These are phyloP conservation scores for Sternarchorhynchus goeldii DNA, from an alignment of 2,797 vertebrate genomes.

Conservation along the genomic window DNA sequence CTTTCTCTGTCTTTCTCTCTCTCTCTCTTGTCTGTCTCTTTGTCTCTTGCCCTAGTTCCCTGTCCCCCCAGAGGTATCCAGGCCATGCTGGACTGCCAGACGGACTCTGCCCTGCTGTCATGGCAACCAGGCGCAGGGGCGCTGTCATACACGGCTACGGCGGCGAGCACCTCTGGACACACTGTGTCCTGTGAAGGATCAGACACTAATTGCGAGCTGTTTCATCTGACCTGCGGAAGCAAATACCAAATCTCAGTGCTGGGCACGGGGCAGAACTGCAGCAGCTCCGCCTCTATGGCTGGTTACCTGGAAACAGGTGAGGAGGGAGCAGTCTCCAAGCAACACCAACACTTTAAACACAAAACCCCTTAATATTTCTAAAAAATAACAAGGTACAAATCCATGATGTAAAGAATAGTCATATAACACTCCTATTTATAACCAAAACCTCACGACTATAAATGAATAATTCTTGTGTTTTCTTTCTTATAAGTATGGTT, in stretches of 20 bases:
- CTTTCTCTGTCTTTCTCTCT: neutral
- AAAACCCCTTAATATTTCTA: too few relatives aligned
- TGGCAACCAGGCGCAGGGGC: constrained; percentile 73
- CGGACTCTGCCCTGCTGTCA: constrained; percentile 49
- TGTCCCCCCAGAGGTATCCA: constrained; percentile 64
- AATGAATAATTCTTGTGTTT: too few relatives aligned
- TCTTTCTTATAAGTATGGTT: too few relatives aligned
- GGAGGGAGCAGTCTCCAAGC: constrained; percentile 26
- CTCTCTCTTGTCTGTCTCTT: neutral
- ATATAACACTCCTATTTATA: too few relatives aligned
- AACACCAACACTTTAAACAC: too few relatives aligned
- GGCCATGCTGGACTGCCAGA: constrained; percentile 68
- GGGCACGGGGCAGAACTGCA: constrained; percentile 68
- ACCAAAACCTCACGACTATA: too few relatives aligned
- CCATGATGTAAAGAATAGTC: too few relatives aligned
- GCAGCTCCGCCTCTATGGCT: constrained; percentile 61
- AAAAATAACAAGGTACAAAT: too few relatives aligned
- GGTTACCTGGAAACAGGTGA: constrained; percentile 72
- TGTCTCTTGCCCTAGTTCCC: constrained; percentile 62
- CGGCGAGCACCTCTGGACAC: constrained; percentile 52
- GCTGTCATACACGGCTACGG: constrained; percentile 61
- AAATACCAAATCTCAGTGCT: constrained; percentile 69
- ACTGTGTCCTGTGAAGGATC: constrained; percentile 56
- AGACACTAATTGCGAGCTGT: constrained; percentile 67
- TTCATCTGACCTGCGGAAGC: constrained; percentile 68